phyloP scores from a whole-genome alignment of 2,888 invertebrate species.

The Cephus rjabovi region DNA sequence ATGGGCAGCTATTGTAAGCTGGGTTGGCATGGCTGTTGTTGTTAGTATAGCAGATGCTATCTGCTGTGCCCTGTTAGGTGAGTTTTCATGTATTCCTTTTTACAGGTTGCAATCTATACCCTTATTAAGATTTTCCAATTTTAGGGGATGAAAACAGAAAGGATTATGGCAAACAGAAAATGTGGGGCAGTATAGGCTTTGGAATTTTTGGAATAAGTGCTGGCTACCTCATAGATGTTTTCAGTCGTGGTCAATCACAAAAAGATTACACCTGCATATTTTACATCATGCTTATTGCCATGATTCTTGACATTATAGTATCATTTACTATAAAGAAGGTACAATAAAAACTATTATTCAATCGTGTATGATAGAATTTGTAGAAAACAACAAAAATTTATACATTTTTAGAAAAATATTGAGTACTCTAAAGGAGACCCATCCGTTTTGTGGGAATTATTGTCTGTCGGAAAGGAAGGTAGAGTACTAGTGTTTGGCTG shows the following conservation, averaged over 20 bases:
- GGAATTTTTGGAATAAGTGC: slow-evolving; percentile 81
- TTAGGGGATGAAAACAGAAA: slow-evolving; percentile 76
- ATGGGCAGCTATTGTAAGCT: slow-evolving; percentile 79
- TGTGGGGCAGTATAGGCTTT: slow-evolving; percentile 92
- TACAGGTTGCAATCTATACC: slow-evolving; percentile 2
- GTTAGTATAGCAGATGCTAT: slow-evolving; percentile 91
- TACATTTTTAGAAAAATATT: slow-evolving; percentile 43
- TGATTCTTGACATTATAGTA: slow-evolving; percentile 76
- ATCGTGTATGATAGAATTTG: slow-evolving; percentile 3
- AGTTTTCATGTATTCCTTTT: slow-evolving; percentile 34
- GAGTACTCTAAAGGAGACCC: slow-evolving; percentile 43
- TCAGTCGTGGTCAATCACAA: slow-evolving; percentile 73
- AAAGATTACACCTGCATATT: slow-evolving; percentile 88
- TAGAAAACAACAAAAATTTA: slow-evolving; percentile 7
- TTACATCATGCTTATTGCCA: slow-evolving; percentile 76
- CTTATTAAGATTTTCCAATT: slow-evolving; percentile 30
- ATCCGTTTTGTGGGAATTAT: slow-evolving; percentile 54
- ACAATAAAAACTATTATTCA: slow-evolving; percentile 9
- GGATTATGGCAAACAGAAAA: slow-evolving; percentile 85
- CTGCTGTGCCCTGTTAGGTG: slow-evolving; percentile 86
- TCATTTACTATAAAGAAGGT: slow-evolving; percentile 73
- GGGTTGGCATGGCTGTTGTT: slow-evolving; percentile 87
- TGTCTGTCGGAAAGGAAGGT: slow-evolving; percentile 49
- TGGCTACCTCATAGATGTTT: slow-evolving; percentile 81
- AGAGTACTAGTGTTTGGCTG: slow-evolving; percentile 77